Evolutionary conservation across 2,113 vertebrate species (phyloP).

Genomic region (Psittacula cyanocephala): DNA sequence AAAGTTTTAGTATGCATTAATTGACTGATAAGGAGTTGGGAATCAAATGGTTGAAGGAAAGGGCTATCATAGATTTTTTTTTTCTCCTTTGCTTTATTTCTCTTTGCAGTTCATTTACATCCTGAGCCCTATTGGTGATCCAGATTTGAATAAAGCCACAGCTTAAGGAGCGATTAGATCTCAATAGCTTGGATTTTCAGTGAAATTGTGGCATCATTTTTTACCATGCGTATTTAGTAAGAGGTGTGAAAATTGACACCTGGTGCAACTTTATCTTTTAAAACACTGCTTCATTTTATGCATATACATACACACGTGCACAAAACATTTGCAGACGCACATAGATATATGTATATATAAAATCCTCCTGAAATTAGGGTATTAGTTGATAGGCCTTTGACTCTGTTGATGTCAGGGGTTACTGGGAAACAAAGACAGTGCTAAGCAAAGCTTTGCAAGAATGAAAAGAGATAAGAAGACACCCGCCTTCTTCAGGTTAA

Average conservation of each 20-base stretch:
- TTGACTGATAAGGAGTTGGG: conserved; percentile 76
- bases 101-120: conserved; percentile 80
- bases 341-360: conserved; percentile 9
- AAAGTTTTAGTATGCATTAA: conserved; percentile 74
- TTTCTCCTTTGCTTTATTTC: conserved; percentile 71
- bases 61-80: conserved; percentile 64
- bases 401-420: conserved; percentile 71
- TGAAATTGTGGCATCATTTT: conserved; percentile 64
- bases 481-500: conserved; percentile 58
- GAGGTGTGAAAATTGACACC: conserved; percentile 76
- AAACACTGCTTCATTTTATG: conserved; percentile 34
- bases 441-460: conserved; percentile 57
- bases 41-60: conserved; percentile 74
- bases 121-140: conserved; percentile 75
- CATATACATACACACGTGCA: background rate
- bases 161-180: conserved; percentile 80
- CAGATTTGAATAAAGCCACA: conserved; percentile 79
- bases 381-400: conserved; percentile 73
- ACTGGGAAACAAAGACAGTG: conserved; percentile 71
- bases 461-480: conserved; percentile 60
- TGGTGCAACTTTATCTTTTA: conserved; percentile 75
- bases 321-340: background rate
- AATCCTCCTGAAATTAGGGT: conserved; percentile 63
- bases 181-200: conserved; percentile 76
- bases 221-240: conserved; percentile 57